Conservation (phyloP, 2,888 invertebrate species). For the Cerastoderma edule region DNA sequence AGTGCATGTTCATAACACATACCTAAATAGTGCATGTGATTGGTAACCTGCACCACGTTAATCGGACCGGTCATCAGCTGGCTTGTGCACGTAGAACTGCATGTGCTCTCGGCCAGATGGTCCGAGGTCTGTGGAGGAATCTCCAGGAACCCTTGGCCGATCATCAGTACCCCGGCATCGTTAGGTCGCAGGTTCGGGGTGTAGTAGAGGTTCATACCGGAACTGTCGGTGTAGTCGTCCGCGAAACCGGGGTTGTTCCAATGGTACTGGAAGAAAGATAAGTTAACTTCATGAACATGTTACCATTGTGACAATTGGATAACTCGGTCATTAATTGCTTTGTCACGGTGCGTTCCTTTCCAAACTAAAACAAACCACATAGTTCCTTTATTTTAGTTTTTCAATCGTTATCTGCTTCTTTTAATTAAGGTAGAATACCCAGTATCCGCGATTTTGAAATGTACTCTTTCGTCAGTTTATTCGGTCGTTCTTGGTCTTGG, state of each 20-base stretch:
- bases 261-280: slow-evolving; percentile 64
- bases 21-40: slow-evolving; percentile 75
- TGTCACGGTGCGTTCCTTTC: too few relatives aligned
- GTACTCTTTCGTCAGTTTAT: too few relatives aligned
- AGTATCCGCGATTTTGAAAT: too few relatives aligned
- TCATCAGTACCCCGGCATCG: slow-evolving; percentile 59
- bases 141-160: slow-evolving; percentile 59
- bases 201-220: slow-evolving; percentile 62
- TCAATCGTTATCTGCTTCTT: too few relatives aligned
- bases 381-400: too few relatives aligned
- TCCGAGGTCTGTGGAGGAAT: slow-evolving; percentile 60
- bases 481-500: too few relatives aligned
- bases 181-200: slow-evolving; percentile 59
- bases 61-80: slow-evolving; percentile 41
- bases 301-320: too few relatives aligned
- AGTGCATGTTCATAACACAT: too few relatives aligned
- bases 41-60: slow-evolving; percentile 53
- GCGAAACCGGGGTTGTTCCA: slow-evolving; percentile 65
- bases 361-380: too few relatives aligned
- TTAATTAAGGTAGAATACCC: too few relatives aligned
- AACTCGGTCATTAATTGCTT: too few relatives aligned
- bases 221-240: slow-evolving; percentile 54
- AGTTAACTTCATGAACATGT: too few relatives aligned
- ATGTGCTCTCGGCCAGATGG: slow-evolving; percentile 32
- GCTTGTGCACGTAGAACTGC: slow-evolving; percentile 36